These are phyloP conservation scores for Nerophis ophidion DNA, from an alignment of 2,113 vertebrate genomes.

Conservation along the genomic window DNA sequence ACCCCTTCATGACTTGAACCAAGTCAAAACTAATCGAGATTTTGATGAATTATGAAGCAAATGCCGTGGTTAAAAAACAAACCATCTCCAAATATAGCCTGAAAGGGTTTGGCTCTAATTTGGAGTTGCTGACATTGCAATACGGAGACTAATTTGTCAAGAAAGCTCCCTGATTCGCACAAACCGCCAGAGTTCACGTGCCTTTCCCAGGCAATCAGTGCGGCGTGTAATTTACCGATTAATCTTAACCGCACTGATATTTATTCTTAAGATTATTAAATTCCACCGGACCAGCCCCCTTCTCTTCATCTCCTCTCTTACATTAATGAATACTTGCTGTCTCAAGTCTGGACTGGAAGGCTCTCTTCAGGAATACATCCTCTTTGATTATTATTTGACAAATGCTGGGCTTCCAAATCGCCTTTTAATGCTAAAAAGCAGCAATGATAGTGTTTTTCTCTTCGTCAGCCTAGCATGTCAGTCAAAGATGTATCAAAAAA, in stretches of 20 bases:
- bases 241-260: conserved; percentile 54
- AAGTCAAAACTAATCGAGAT: conserved; percentile 21
- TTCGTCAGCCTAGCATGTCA: conserved; percentile 15
- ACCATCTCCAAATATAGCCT: conserved; percentile 22
- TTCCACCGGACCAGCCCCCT: conserved; percentile 19
- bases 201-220: conserved; percentile 47
- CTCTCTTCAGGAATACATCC: conserved; percentile 10
- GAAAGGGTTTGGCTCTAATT: conserved; percentile 27
- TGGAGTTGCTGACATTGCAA: conserved; percentile 27
- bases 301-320: conserved; percentile 11
- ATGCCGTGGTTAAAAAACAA: background rate
- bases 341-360: background rate
- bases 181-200: background rate
- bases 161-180: background rate
- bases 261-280: background rate
- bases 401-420: conserved; percentile 36
- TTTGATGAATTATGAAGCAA: conserved; percentile 28
- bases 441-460: conserved; percentile 9
- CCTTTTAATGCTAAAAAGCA: conserved; percentile 46
- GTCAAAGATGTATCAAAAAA: background rate
- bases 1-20: conserved; percentile 21
- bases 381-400: conserved; percentile 15
- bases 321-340: background rate
- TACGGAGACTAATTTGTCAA: conserved; percentile 19
- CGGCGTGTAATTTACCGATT: conserved; percentile 62